Evolutionary conservation across 2,888 invertebrate species (phyloP).

Genomic region (Slavum lentiscoides): DNA sequence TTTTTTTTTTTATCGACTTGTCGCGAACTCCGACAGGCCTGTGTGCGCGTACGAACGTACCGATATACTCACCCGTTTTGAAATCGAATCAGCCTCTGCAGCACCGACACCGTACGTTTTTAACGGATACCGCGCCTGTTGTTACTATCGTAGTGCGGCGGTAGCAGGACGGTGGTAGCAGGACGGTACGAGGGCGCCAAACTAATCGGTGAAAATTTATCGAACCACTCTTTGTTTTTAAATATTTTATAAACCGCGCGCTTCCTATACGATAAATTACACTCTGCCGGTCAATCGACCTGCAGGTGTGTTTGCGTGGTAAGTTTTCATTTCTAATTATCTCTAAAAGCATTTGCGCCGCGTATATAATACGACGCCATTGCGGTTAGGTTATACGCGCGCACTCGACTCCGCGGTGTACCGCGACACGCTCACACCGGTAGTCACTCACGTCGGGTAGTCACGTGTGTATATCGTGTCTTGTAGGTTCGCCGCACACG

Average conservation of each 20-base stretch:
- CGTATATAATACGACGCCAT: neutral
- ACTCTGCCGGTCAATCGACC: neutral
- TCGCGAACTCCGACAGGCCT: no score
- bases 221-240: conserved; percentile 40
- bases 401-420: no score
- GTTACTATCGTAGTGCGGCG: no score
- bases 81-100: no score
- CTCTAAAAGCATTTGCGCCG: conserved; percentile 36
- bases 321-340: conserved; percentile 45
- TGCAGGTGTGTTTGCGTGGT: neutral
- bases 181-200: no score
- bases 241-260: conserved; percentile 39
- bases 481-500: neutral
- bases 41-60: no score
- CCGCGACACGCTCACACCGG: neutral
- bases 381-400: neutral
- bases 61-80: no score
- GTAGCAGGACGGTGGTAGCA: no score
- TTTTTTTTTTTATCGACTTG: no score
- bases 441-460: neutral
- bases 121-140: no score
- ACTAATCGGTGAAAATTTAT: conserved; percentile 30
- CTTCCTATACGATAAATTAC: neutral
- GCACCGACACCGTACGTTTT: no score
- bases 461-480: neutral